phyloP scores from a whole-genome alignment of 2,797 vertebrate genomes.

The Pseudotriccus pelzelni region DNA sequence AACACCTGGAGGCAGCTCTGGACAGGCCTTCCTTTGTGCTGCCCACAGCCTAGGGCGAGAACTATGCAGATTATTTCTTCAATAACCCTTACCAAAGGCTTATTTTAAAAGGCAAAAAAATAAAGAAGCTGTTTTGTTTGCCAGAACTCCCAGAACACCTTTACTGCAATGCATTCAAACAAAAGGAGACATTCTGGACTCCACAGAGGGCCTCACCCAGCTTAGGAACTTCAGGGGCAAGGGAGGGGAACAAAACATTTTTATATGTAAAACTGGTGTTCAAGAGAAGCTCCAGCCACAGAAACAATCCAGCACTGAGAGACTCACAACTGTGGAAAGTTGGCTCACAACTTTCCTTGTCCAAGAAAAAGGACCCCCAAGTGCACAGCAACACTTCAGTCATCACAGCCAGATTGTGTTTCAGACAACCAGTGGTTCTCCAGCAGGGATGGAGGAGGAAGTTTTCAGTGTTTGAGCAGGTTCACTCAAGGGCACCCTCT shows the following conservation, averaged over 20 bases:
- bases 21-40: not conserved
- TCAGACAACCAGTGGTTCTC: not conserved
- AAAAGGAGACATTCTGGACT: not conserved
- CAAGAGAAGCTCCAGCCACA: not conserved
- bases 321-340: not conserved
- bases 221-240: not conserved
- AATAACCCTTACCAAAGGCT: not conserved
- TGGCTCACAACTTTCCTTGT: not conserved
- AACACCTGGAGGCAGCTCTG: not conserved
- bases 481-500: not conserved
- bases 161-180: not conserved
- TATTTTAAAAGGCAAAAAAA: not conserved
- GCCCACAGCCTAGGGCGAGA: not conserved
- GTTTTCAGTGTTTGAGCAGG: not conserved
- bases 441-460: not conserved
- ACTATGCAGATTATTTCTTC: not conserved
- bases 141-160: not conserved
- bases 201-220: not conserved
- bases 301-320: not conserved
- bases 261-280: not conserved
- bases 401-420: not conserved
- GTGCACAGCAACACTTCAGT: not conserved
- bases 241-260: not conserved
- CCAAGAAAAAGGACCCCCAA: not conserved
- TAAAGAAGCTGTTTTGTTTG: not conserved